Base-by-base conservation (phyloP, 2,888 invertebrate genomes). In the Cataglyphis rosenhaueri region DNA sequence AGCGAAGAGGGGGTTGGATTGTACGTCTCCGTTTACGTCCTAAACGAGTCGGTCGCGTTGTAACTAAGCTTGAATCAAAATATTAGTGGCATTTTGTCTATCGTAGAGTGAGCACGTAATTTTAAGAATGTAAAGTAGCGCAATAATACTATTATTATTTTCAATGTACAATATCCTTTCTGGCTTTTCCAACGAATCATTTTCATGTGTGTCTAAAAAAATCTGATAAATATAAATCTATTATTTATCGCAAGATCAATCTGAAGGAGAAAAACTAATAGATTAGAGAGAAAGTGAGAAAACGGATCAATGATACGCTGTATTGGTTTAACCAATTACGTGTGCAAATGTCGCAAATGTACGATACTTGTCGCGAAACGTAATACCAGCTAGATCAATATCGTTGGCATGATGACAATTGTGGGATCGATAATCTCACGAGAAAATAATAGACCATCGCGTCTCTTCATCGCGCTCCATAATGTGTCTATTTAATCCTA, bases 11-110 rank as follows among this genome's bases (percentile, higher is more conserved):
- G 25, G 85, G 65, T 85, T 83, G 84, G 84, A 88, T 84, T 84
- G 84, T 59, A 75, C 84, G 32, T 57, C 81, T 21, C 55, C 83
- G 91, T 91, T 90, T 90, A 87, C 87, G 71, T 86, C 89, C 82
- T 44, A 59, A 75, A 81, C 84, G 78, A 87, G 88, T 90, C 84
- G 86, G 78, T 84, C 84, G 85, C 83, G 81, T 88, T 88, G 85
- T 84, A 85, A 32, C 82, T 84, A 86, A 86, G 71, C 88, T 70
- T 76, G 64, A 88, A 88, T 88, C 81, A 82, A 89, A 86, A 87
- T 83, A 87, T 78, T 71, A 48, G 21, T 48, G 25, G 59, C 55
- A 21, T 35, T 62, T 48, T 65, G 55, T 59, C 59, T 66, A 57
- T 70, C 59, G 59, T 61, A 35, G 18, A 48, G 12, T 18, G 15